Evolutionary conservation across 2,113 vertebrate genomes (phyloP).

Genomic region (Psammodynastes pulverulentus): DNA sequence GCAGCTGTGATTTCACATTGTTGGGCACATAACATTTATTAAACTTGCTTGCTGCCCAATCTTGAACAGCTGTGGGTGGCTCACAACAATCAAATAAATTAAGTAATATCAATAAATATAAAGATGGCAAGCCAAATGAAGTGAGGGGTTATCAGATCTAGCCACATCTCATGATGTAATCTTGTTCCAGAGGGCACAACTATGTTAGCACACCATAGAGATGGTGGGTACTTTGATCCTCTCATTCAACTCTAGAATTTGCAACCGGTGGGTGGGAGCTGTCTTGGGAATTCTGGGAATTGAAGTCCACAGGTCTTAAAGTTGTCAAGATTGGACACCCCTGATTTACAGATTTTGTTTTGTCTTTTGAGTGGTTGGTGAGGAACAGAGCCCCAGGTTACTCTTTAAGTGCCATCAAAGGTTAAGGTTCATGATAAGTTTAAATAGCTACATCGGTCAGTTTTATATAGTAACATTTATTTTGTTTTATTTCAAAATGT

Average conservation of each 20-base stretch:
- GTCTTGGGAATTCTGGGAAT: neutral
- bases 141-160: neutral
- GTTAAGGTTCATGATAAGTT: neutral
- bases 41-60: neutral
- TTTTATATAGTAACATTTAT: neutral
- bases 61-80: neutral
- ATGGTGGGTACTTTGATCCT: neutral
- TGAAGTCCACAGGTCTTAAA: neutral
- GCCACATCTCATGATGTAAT: neutral
- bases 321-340: neutral
- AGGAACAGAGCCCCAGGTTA: neutral
- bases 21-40: neutral
- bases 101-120: neutral
- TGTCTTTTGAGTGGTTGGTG: neutral
- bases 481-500: neutral
- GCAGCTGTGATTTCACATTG: neutral
- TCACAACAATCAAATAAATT: neutral
- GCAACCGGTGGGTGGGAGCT: neutral
- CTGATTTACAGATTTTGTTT: neutral
- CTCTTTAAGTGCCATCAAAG: neutral
- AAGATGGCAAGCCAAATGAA: neutral
- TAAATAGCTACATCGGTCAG: neutral
- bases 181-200: neutral
- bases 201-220: neutral
- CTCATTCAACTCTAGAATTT: neutral